phyloP scores from a whole-genome alignment of 1,140 invertebrate genomes.

The Zaprionus lachaisei region DNA sequence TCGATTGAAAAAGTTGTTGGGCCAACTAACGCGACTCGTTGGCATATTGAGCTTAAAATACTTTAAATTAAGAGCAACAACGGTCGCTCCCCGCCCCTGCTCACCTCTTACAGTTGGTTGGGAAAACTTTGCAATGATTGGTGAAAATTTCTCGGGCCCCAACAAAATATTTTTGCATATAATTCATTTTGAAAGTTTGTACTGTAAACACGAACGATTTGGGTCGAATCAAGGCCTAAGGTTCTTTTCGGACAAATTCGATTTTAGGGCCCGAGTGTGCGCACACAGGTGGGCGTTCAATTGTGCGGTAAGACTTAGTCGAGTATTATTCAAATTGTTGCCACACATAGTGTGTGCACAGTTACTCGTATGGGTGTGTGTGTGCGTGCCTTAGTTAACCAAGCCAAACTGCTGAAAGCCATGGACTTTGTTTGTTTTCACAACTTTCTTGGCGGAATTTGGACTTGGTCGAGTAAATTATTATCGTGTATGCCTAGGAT shows the following conservation, averaged over 20 bases:
- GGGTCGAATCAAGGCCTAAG: constrained; percentile 37
- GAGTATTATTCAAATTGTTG: constrained; percentile 60
- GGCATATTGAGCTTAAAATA: constrained; percentile 20
- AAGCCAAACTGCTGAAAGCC: constrained; percentile 27
- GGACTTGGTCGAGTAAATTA: constrained; percentile 38
- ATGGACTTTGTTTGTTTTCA: constrained; percentile 15
- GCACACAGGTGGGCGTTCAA: constrained; percentile 38
- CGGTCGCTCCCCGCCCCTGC: neutral
- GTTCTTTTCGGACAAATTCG: constrained; percentile 47
- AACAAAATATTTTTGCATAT: constrained; percentile 65
- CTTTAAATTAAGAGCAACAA: constrained; percentile 59
- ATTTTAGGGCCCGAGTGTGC: constrained; percentile 4
- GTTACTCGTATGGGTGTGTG: neutral
- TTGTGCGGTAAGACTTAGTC: constrained; percentile 41
- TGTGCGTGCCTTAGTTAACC: constrained; percentile 38
- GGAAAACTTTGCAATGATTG: constrained; percentile 39
- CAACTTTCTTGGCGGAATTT: constrained; percentile 15
- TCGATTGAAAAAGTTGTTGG: constrained; percentile 68
- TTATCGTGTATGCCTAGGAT: constrained; percentile 38
- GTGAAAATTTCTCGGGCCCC: constrained; percentile 21
- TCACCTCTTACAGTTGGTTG: neutral
- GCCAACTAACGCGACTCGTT: constrained; percentile 6
- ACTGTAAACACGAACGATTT: constrained; percentile 51
- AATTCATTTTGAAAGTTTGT: constrained; percentile 64
- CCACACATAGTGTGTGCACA: constrained; percentile 36